Percentiles rank a stretch among this genome's conserved stretches.
Evolutionary conservation across 2,113 vertebrate species (phyloP).

Genomic region (Albula goreensis): DNA sequence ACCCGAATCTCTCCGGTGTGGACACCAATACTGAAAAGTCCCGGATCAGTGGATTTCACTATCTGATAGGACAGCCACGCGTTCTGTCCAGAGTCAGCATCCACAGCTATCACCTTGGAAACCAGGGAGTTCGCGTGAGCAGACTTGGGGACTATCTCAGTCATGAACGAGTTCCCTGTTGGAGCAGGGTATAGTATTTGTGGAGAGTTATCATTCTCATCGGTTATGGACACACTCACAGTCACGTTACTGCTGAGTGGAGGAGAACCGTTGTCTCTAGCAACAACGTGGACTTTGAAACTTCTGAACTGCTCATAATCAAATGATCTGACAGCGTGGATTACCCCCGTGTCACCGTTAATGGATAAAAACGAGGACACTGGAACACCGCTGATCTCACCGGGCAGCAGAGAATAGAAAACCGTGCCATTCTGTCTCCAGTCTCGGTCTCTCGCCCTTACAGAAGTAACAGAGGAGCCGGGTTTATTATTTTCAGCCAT

Average conservation of each 20-base stretch:
- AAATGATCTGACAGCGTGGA: constrained; percentile 40
- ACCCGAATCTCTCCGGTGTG: constrained; percentile 42
- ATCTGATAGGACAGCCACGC: constrained; percentile 44
- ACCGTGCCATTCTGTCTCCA: constrained; percentile 30
- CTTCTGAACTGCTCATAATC: constrained; percentile 44
- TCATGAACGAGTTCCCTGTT: constrained; percentile 40
- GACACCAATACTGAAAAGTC: constrained; percentile 44
- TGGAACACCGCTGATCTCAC: constrained; percentile 24
- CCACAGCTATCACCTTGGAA: constrained; percentile 58
- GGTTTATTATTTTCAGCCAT: constrained; percentile 41
- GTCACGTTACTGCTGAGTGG: constrained; percentile 43
- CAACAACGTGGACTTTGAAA: constrained; percentile 32
- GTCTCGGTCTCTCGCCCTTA: constrained; percentile 39
- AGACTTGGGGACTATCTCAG: constrained; percentile 57
- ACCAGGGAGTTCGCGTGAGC: constrained; percentile 57
- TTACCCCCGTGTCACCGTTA: constrained; percentile 32
- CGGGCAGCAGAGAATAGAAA: constrained; percentile 41
- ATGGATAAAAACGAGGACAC: constrained; percentile 35
- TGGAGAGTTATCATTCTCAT: constrained; percentile 70
- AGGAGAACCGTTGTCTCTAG: constrained; percentile 39
- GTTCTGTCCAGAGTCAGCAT: constrained; percentile 46
- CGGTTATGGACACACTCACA: constrained; percentile 51
- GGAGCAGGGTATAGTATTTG: constrained; percentile 51
- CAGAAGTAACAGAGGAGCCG: constrained; percentile 33
- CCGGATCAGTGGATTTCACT: constrained; percentile 41